A percentile compares a stretch with the other conserved stretches of the same genome.
phyloP scores from a whole-genome alignment of 2,113 vertebrate species.

The Ivindomyrus marchei region DNA sequence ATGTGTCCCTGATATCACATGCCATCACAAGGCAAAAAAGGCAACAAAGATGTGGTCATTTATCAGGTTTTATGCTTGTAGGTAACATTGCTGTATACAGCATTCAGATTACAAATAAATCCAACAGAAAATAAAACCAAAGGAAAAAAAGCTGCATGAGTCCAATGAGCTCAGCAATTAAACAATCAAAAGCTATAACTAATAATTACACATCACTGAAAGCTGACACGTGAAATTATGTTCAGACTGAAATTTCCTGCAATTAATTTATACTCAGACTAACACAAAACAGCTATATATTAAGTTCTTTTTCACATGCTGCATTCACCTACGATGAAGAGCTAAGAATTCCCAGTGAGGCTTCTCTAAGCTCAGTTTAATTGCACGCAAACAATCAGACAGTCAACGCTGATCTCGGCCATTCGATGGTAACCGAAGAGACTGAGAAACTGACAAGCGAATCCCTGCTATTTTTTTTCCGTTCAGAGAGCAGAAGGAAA shows the following conservation, averaged over 20 bases:
- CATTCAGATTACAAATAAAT: slow-evolving; percentile 45
- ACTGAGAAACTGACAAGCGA: neutral
- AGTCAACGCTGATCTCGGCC: neutral
- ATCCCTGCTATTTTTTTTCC: neutral
- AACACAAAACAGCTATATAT: neutral
- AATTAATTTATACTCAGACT: slow-evolving; percentile 30
- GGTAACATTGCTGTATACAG: slow-evolving; percentile 57
- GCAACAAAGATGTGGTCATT: slow-evolving; percentile 22
- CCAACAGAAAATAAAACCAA: neutral
- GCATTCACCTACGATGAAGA: neutral
- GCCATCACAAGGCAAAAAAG: neutral
- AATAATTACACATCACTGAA: slow-evolving; percentile 24
- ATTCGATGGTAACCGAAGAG: neutral
- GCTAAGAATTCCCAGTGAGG: neutral
- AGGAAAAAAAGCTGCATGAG: slow-evolving; percentile 37
- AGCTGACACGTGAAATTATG: slow-evolving; percentile 36
- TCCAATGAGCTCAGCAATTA: slow-evolving; percentile 50
- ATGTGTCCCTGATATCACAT: neutral
- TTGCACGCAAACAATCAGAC: neutral
- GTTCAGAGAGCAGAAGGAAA: neutral
- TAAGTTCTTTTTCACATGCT: neutral
- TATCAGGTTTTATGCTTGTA: slow-evolving; percentile 51
- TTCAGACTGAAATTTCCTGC: slow-evolving; percentile 51
- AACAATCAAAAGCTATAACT: slow-evolving; percentile 50
- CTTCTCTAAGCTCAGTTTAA: neutral